Base-by-base conservation (phyloP, 1,140 invertebrate species). In the Maniola jurtina region DNA sequence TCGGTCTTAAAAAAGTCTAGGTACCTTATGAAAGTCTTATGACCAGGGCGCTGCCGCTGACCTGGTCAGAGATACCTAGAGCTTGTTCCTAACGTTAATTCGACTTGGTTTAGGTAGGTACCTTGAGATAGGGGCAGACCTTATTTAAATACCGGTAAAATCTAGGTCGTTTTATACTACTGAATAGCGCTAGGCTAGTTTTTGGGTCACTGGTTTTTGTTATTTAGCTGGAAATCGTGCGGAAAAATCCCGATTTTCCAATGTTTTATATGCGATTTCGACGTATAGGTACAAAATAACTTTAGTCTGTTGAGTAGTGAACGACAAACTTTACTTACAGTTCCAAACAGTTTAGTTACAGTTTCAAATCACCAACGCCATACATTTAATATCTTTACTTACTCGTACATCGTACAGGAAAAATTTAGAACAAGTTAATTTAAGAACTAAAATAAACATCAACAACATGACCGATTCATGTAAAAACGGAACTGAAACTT, bases 391-490 rank as follows among this genome's bases (percentile, higher is more conserved):
- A 45, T 16, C 11, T 47, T 45, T 45, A 45, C 33, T 60, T 60
- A 13, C n/a, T n/a, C n/a, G n/a, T n/a, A n/a, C n/a, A 15, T 45
- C 42, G 33, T n/a, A 15, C 7, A 14, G 48, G 48, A 25, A 25
- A 25, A 25, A 25, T 25, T 25, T 25, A 25, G 25, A 7, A 40
- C 38, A 40, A 7, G 10, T 40, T 9, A 16, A 8, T 61, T 40
- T 40, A n/a, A 55, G 16, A 56, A 63, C 42, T 55, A 54, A 71
- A 66, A 58, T 66, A 64, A 36, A 48, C 62, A 64, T 64, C 62
- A 64, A 57, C 15, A n/a, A 50, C 50, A 63, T 63, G n/a, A 15
- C 34, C 13, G 9, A 48, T n/a, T 11, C 7, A 52, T 25, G 48
- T 33, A 52, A 52, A 16, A 11, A 25, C 15, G 15, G 5, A 16